These are phyloP conservation scores for Spodoptera littoralis DNA, from an alignment of 2,888 invertebrate species.

Conservation along the genomic window DNA sequence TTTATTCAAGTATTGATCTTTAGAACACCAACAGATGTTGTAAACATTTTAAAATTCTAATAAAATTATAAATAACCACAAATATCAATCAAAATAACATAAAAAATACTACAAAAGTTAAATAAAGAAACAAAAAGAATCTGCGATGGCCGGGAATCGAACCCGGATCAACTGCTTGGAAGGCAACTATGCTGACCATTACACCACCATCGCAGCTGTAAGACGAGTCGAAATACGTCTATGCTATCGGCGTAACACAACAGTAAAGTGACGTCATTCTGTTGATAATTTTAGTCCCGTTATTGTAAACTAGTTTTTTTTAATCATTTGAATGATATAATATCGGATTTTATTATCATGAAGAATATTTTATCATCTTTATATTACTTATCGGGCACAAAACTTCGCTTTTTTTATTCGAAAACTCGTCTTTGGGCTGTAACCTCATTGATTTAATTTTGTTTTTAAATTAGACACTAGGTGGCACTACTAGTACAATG, in stretches of 20 bases:
- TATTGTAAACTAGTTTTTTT: neutral
- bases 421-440: neutral
- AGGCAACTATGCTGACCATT: conserved; percentile 88
- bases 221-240: neutral
- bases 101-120: conserved; percentile 1
- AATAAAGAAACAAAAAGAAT: conserved; percentile 65
- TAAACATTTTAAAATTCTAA: conserved; percentile 25
- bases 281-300: conserved; percentile 4
- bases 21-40: conserved; percentile 24
- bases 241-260: neutral
- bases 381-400: neutral
- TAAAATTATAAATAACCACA: conserved; percentile 3
- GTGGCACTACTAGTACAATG: conserved; percentile 8
- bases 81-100: neutral
- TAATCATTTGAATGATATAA: conserved; percentile 1
- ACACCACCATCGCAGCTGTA: conserved; percentile 82
- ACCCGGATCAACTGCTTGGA: conserved; percentile 87
- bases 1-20: conserved; percentile 30
- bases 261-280: conserved; percentile 5
- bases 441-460: neutral
- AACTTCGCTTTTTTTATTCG: neutral
- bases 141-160: conserved; percentile 89
- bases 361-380: neutral
- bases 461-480: conserved; percentile 14
- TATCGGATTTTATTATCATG: conserved; percentile 8